phyloP scores from a whole-genome alignment of 2,113 vertebrate species.

The Xiphorhynchus elegans region DNA sequence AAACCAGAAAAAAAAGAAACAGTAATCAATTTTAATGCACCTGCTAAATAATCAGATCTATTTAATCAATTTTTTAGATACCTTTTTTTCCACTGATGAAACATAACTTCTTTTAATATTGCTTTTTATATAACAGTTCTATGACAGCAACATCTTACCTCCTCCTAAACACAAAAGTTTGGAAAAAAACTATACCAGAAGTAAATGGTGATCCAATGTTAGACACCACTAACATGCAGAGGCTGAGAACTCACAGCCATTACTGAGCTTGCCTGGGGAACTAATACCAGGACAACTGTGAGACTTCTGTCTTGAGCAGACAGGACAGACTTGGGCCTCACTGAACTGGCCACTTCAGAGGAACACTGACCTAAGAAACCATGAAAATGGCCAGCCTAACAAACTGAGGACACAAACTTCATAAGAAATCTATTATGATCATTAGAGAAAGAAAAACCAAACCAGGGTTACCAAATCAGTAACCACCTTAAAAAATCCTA shows the following conservation, averaged over 20 bases:
- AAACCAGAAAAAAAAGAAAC: not conserved
- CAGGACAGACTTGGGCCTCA: not conserved
- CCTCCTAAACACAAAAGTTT: not conserved
- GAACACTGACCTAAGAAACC: not conserved
- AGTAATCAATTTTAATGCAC: fast-evolving
- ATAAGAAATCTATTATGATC: not conserved
- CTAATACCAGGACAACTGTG: not conserved
- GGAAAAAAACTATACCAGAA: fast-evolving
- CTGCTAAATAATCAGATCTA: not conserved
- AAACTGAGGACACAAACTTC: not conserved
- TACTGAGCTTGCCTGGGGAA: not conserved
- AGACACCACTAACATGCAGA: not conserved
- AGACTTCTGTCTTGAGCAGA: not conserved
- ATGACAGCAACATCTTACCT: not conserved
- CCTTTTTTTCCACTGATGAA: not conserved
- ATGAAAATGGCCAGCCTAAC: not conserved
- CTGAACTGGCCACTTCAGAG: not conserved
- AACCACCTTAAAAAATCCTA: not conserved
- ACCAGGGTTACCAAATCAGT: not conserved
- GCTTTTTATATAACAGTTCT: not conserved
- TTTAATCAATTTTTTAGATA: not conserved
- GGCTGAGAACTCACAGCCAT: not conserved
- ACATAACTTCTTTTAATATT: fast-evolving
- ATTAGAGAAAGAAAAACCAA: not conserved
- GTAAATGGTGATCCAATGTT: not conserved